Base-by-base conservation (phyloP, 2,888 invertebrate species). In the Corbicula japonica region DNA sequence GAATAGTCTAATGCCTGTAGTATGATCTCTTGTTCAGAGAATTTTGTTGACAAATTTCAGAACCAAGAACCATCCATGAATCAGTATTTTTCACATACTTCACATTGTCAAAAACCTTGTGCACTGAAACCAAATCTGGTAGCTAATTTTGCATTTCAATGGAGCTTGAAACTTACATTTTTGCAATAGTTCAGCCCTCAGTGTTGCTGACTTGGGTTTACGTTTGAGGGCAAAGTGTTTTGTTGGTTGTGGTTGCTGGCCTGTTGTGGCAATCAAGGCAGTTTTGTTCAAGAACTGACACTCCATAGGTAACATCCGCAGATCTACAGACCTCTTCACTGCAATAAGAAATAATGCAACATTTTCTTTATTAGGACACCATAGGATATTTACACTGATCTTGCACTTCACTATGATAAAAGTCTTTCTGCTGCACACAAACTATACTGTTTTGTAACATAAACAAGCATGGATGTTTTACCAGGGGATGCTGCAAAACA, bases 281-380 rank as follows among this genome's bases (percentile, higher is more conserved):
- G 96, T 96, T 94, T 98, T 98, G 94, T 98, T 99, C 85, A 99
- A 95, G 95, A 98, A 99, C 92, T 98, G 97, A 94, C 98, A 98
- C 94, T 99, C 99, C 92, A 98, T 95, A 2, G 99, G 99, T 89
- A 98, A 94, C 95, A 98, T 96, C 30, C 87, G 81, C 4, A 86
- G 83, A 72, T 90, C 90, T 5, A 86, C 84, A 21, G 87, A 79
- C 70, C 90, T 90, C 76, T 87, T 89, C 63, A 92, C 93, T 93
- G 85, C 18, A 84, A 80, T 66, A 44, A 1, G 26, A 52, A 54
- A n/a, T 50, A 50, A 10, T 23, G 15, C 41, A 41, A 41, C 41
- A 8, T 41, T 41, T 12, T 41, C 41, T 41, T n/a, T n/a, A n/a
- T n/a, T n/a, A n/a, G n/a, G n/a, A n/a, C n/a, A n/a, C n/a, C n/a